Percentiles rank a stretch among this genome's conserved stretches.
These are phyloP conservation scores for Cyclura pinguis DNA, from an alignment of 2,797 vertebrate genomes.

Conservation along the genomic window DNA sequence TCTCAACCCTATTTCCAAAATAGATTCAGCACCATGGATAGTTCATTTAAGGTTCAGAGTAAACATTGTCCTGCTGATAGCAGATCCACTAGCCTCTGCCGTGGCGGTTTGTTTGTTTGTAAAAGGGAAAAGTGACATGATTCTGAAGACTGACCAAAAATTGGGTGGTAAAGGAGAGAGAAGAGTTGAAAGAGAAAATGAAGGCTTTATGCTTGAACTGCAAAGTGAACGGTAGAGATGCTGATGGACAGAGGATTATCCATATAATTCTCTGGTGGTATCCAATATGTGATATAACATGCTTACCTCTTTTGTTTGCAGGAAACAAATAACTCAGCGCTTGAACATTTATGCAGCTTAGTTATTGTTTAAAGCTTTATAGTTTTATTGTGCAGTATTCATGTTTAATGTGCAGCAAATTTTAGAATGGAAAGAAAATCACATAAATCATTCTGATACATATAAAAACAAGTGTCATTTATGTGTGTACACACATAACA, in stretches of 20 bases:
- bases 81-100: not conserved
- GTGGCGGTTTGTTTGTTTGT: not conserved
- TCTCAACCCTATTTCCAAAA: too few species aligned
- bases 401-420: not conserved
- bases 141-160: not conserved
- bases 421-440: not conserved
- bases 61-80: too few species aligned
- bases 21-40: too few species aligned
- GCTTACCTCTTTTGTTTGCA: not conserved
- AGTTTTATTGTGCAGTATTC: not conserved
- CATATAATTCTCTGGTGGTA: not conserved
- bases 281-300: not conserved
- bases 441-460: not conserved
- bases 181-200: not conserved
- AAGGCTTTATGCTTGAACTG: not conserved
- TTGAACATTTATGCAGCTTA: not conserved
- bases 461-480: not conserved
- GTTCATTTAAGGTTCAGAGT: too few species aligned
- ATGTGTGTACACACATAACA: not conserved
- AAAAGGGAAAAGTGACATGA: not conserved
- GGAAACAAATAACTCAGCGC: not conserved
- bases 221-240: too few species aligned
- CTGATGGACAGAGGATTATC: not conserved
- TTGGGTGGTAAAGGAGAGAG: not conserved
- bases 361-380: conserved; percentile 33